Evolutionary conservation across 2,113 vertebrate species (phyloP), one percentile per base, ranked within the genome.

Genomic region (Xiphias gladius): DNA sequence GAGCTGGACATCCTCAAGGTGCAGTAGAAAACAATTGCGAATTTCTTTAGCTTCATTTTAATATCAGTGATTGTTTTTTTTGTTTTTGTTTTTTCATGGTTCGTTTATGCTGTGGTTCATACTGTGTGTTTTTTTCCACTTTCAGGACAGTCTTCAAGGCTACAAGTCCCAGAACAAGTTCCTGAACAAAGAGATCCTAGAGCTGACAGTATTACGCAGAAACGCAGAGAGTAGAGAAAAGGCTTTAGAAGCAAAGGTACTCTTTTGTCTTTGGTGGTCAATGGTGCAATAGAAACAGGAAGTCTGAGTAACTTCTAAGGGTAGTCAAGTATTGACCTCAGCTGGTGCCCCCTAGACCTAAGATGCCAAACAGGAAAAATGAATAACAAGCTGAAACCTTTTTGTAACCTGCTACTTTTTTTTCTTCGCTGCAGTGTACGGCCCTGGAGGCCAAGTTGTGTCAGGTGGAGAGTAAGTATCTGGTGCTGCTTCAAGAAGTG

Each of bases 151-250:
- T 85, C 96, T 99, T 69, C 97, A 99, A 76, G 97, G 97, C 41
- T 99, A 99, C 88, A 99, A 99, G 92, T 96, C 96, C 52, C 98
- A 99, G 93, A 99, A 99, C 91, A 99, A 96, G 78, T 99, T 99
- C 88, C 95, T 99, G 62, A 99, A 99, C 92, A 99, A 99, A 94
- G 98, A 99, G 88, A 99, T 99, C 86, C 91, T 99, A 92, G 98
- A 99, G 91, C 95, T 99, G 83, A 96, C 97, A 4, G 96, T 96
- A 11, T 94, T 99, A 43, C 96, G 97, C 86, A 96, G 97, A 92
- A 98, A 97, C 63, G 93, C 97, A 30, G 98, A 99, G 93, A 93
- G 87, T 57, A 94, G 97, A 87, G 98, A 98, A 86, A 96, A 96
- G 82, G 93, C 96, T 58, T 90, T 98, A 73, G 96, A 97, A 89